Evolutionary conservation across 2,113 vertebrate genomes (phyloP).

Genomic region (Megaptera novaeangliae): DNA sequence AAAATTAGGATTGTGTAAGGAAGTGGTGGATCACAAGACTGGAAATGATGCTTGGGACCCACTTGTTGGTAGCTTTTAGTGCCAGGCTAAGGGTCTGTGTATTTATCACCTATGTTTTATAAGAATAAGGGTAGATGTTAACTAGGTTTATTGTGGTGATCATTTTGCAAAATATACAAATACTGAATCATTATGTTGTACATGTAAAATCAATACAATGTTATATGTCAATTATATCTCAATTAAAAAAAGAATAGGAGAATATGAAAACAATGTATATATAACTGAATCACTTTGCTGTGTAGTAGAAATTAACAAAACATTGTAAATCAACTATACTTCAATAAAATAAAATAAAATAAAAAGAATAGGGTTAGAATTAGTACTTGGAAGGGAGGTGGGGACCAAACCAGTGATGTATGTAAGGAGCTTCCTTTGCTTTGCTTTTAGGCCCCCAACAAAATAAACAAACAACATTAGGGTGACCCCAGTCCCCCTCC

Average conservation of each 20-base stretch:
- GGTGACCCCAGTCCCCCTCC: background rate
- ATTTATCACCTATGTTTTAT: background rate
- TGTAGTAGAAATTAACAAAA: background rate
- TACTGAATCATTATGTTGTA: background rate
- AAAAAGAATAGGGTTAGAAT: background rate
- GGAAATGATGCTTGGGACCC: background rate
- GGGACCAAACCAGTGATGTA: background rate
- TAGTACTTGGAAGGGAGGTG: background rate
- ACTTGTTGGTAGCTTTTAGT: conserved; percentile 3
- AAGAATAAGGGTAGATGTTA: background rate
- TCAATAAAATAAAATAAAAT: background rate
- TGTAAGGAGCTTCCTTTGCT: background rate
- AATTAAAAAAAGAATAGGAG: background rate
- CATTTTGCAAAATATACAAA: background rate
- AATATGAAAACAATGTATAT: background rate
- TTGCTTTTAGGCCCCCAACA: background rate
- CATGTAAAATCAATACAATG: background rate
- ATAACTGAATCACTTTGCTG: background rate
- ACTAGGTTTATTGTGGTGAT: background rate
- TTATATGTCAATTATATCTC: background rate
- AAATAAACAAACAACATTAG: conserved; percentile 8
- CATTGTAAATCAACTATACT: background rate
- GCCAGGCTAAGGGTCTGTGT: background rate
- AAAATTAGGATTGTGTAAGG: conserved; percentile 7
- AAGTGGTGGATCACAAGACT: background rate